Conservation (phyloP, 1,140 invertebrate species). For the Bombus sylvicola region DNA sequence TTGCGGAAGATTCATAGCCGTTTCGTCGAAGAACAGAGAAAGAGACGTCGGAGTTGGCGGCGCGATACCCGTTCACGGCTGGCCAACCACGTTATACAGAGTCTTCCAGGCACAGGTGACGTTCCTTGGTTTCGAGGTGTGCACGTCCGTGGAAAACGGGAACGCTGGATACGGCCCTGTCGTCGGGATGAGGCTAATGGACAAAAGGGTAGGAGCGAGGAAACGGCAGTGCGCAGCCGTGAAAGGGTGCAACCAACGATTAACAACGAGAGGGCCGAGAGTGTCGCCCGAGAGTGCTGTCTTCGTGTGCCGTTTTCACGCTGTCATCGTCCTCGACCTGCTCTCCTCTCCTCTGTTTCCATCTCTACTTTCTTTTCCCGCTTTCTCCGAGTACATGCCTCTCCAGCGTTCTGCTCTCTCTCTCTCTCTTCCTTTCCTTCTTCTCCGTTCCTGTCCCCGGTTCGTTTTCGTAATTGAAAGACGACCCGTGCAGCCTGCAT, state of each 20-base stretch:
- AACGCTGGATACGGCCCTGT: conserved; percentile 27
- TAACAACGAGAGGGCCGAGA: conserved; percentile 75
- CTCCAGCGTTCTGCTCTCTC: not conserved
- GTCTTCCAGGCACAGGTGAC: conserved; percentile 64
- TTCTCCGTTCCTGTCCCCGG: not conserved
- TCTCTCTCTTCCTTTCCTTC: not conserved
- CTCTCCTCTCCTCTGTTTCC: conserved; percentile 22
- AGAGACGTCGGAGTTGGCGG: not conserved
- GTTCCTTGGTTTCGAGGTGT: conserved; percentile 19
- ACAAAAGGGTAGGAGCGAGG: conserved; percentile 74
- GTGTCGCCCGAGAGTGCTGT: conserved; percentile 74
- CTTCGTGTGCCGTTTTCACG: conserved; percentile 71
- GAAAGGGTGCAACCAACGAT: conserved; percentile 80
- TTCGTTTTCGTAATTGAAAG: conserved; percentile 68
- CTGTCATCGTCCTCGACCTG: conserved; percentile 67
- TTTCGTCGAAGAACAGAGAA: conserved; percentile 26
- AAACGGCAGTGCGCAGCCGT: conserved; percentile 68
- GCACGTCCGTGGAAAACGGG: conserved; percentile 5
- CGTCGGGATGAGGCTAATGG: conserved; percentile 76
- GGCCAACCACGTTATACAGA: conserved; percentile 70
- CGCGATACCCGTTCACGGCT: conserved; percentile 67
- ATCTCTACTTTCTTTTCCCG: not conserved
- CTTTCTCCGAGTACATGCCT: not conserved
- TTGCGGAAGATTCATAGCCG: conserved; percentile 23
- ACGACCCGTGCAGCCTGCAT: conserved; percentile 15